A percentile compares a stretch with the other conserved stretches of the same genome.
Conservation (phyloP, 2,113 vertebrate species). For the Oceanites oceanicus region DNA sequence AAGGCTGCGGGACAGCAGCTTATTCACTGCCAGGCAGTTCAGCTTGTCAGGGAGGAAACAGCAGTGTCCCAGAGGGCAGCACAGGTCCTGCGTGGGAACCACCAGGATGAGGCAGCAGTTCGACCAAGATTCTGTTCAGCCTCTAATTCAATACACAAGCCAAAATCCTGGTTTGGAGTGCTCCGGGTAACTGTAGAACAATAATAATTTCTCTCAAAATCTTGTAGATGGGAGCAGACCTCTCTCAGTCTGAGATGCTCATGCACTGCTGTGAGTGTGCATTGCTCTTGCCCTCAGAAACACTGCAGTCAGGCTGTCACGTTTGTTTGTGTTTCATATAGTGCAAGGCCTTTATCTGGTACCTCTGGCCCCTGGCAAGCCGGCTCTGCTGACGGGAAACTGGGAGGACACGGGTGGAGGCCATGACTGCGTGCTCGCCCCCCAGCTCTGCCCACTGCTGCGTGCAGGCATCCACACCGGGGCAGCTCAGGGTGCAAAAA, state of each 20-base stretch:
- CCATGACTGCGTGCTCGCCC: accelerated
- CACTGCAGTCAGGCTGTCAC: accelerated
- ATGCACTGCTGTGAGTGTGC: neutral
- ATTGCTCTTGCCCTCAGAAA: accelerated
- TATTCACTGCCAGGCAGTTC: neutral
- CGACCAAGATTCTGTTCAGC: neutral
- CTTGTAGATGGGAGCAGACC: neutral
- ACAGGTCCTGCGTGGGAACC: neutral
- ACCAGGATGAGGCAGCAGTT: neutral
- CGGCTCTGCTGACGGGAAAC: accelerated
- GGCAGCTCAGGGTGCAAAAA: neutral
- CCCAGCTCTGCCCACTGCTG: neutral
- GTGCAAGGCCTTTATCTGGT: neutral
- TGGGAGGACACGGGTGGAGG: accelerated
- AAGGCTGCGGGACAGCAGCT: accelerated
- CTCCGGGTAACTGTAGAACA: neutral
- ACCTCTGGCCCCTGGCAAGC: neutral
- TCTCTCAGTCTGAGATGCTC: neutral
- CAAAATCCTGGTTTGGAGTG: neutral
- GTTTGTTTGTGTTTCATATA: accelerated
- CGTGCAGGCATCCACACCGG: neutral
- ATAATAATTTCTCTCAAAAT: neutral
- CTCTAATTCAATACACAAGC: neutral
- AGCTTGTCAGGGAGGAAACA: neutral
- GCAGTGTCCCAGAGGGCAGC: neutral